A percentile compares a stretch with the other conserved stretches of the same genome.
These are phyloP conservation scores for Eristalinus sepulchralis DNA, from an alignment of 2,888 invertebrate species.

Conservation along the genomic window DNA sequence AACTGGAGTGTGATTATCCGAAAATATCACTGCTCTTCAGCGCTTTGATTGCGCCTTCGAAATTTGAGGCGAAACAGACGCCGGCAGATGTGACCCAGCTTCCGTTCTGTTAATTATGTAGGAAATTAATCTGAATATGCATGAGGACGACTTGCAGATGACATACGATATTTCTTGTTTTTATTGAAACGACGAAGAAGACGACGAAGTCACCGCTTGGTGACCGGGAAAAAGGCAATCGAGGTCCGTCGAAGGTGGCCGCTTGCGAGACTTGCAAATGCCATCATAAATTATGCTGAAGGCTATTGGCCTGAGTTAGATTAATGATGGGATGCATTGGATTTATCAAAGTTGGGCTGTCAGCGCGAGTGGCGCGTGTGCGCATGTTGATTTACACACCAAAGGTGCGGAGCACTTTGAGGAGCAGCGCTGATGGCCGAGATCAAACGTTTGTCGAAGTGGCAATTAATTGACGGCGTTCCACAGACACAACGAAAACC, in stretches of 20 bases:
- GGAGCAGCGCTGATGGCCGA: neutral
- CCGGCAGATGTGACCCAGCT: constrained; percentile 34
- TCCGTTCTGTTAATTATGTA: constrained; percentile 59
- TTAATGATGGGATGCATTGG: neutral
- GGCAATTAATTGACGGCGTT: neutral
- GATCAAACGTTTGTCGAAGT: neutral
- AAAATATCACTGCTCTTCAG: constrained; percentile 28
- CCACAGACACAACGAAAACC: neutral
- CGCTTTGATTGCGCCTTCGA: neutral
- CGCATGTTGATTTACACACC: neutral
- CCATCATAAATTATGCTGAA: neutral
- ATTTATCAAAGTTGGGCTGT: neutral
- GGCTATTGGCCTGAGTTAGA: neutral
- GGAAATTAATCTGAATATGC: constrained; percentile 45
- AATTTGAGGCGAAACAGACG: neutral
- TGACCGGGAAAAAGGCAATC: neutral
- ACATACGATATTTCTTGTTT: neutral
- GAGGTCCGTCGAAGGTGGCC: neutral
- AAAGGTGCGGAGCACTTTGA: neutral
- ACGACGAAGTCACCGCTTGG: neutral
- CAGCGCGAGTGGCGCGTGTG: neutral
- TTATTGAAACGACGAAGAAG: neutral
- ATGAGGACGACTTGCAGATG: constrained; percentile 30
- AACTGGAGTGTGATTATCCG: constrained; percentile 46
- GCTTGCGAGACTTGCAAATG: neutral